Evolutionary conservation across 1,140 invertebrate genomes (phyloP), one percentile per base, ranked within the genome.

Genomic region (Lepidurus couesii): DNA sequence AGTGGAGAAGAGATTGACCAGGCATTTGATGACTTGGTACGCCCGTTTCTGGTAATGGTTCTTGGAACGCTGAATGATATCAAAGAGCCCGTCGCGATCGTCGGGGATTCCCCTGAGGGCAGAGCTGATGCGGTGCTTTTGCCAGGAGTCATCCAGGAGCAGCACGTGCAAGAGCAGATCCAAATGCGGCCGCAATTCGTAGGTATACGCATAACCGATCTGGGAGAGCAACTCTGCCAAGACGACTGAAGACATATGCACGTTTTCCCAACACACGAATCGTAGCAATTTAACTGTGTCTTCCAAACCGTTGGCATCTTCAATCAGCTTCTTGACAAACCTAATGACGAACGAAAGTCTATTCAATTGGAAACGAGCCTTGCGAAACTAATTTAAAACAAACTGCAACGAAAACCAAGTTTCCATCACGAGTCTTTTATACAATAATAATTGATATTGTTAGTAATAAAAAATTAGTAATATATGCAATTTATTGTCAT

Each of bases 201-300:
- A 95, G 47, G 95, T 95, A 85, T 96, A 98, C 1, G 95, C 93
- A 84, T 95, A 98, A 1, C 95, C 93, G 83, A 98, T 86, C 82
- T 87, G 86, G 94, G 95, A 97, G 21, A 98, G 86, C 34, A 98
- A 85, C 87, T 98, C 96, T 73, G 91, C 91, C 7, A 98, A 88
- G 42, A 96, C 93, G 16, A 90, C 90, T 75, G 93, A 90, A 11
- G 95, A 97, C 84, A 98, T 95, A 80, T 93, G 91, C 21, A 95
- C 93, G 88, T 98, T 97, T 85, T 98, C 96, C 96, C 96, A 98
- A 82, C 93, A 95, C 84, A 95, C 93, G 85, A 94, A 98, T 86
- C 97, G 93, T 4, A 95, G 84, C 74, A 98, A 86, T 85, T 95
- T 93, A 1, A 95, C 88, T 0, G 93, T 94, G 78, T 98, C 96